Conservation (phyloP, 2,113 vertebrate genomes). For the Nannospalax galili region DNA sequence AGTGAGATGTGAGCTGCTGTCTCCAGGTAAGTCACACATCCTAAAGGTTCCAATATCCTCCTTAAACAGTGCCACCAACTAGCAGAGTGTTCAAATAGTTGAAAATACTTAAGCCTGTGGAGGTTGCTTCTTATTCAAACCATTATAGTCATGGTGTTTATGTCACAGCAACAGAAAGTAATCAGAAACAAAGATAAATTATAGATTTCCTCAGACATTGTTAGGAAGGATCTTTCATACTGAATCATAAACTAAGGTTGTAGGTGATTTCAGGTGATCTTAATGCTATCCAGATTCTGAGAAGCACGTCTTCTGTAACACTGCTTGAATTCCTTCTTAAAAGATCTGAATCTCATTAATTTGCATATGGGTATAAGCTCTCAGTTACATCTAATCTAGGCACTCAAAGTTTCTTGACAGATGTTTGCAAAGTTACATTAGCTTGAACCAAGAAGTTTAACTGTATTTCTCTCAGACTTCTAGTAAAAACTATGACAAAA, state of each 20-base stretch:
- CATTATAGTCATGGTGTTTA: too few species aligned
- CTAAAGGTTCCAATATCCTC: too few species aligned
- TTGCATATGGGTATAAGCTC: not conserved
- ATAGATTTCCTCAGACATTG: not conserved
- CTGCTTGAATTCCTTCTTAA: not conserved
- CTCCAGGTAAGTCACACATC: too few species aligned
- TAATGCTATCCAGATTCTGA: not conserved
- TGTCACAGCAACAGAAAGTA: too few species aligned
- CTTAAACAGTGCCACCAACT: too few species aligned
- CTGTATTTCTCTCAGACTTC: not conserved
- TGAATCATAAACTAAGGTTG: not conserved
- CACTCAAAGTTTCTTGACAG: not conserved
- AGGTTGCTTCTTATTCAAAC: too few species aligned
- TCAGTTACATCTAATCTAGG: not conserved
- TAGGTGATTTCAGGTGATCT: not conserved
- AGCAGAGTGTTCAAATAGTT: too few species aligned
- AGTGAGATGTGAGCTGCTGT: too few species aligned
- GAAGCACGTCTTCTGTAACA: not conserved
- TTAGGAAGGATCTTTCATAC: not conserved
- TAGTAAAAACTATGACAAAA: not conserved
- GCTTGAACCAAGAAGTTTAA: not conserved
- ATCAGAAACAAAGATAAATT: not conserved
- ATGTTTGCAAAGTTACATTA: not conserved
- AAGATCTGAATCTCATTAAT: not conserved
- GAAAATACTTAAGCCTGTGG: too few species aligned